Percentiles rank a stretch among this genome's conserved stretches.
These are phyloP conservation scores for Burhinus bistriatus DNA, from an alignment of 2,113 vertebrate species.

Conservation along the genomic window DNA sequence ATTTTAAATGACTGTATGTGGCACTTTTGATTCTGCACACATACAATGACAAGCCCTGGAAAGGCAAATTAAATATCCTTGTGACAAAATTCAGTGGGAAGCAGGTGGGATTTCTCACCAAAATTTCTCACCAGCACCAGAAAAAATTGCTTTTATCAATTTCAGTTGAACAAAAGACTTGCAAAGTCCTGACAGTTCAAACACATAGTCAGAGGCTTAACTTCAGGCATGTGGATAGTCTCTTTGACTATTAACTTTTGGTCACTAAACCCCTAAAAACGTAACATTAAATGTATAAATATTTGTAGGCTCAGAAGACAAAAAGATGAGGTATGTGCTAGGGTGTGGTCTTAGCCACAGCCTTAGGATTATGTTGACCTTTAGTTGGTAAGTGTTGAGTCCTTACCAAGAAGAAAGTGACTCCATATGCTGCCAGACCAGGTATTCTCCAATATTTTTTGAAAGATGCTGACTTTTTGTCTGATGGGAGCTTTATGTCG, in stretches of 20 bases:
- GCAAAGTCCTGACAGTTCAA: slow-evolving; percentile 26
- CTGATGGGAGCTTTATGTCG: background rate
- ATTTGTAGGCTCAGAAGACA: slow-evolving; percentile 43
- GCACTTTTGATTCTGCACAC: background rate
- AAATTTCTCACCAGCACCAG: background rate
- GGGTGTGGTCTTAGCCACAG: background rate
- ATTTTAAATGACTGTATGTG: background rate
- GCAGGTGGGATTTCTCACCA: background rate
- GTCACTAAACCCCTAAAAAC: slow-evolving; percentile 12
- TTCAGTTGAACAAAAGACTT: slow-evolving; percentile 33
- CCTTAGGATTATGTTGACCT: background rate
- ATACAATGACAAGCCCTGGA: background rate
- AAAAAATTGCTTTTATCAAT: background rate
- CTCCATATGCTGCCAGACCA: background rate
- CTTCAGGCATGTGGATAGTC: slow-evolving; percentile 20
- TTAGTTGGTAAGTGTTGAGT: background rate
- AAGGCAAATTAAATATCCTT: background rate
- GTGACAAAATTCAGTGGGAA: background rate
- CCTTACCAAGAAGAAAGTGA: background rate
- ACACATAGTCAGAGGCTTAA: slow-evolving; percentile 9
- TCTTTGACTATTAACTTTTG: slow-evolving; percentile 18
- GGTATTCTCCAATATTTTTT: background rate
- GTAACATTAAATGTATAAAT: slow-evolving; percentile 38
- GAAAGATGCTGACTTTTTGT: background rate
- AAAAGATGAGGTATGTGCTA: slow-evolving; percentile 36